These are phyloP conservation scores for Reticulitermes speratus DNA, from an alignment of 1,140 invertebrate species.

Conservation along the genomic window DNA sequence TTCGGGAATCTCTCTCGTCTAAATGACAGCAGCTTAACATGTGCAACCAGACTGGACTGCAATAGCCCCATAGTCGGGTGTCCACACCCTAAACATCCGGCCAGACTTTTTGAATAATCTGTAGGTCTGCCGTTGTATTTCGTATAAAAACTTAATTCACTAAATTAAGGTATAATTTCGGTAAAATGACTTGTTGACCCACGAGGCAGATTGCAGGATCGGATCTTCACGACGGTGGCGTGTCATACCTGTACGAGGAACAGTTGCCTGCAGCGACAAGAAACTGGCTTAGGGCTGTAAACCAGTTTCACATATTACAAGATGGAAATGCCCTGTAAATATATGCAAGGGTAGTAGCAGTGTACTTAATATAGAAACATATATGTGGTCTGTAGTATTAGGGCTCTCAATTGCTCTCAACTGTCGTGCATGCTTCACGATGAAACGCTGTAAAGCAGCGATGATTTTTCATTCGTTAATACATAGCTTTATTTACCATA, in stretches of 20 bases:
- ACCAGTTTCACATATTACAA: neutral
- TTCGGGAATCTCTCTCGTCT: no score
- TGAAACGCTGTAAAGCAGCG: neutral
- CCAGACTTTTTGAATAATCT: no score
- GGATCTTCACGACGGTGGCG: neutral
- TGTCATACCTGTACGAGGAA: neutral
- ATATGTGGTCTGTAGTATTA: neutral
- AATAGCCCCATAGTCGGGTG: no score
- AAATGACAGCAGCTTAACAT: no score
- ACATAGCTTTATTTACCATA: neutral
- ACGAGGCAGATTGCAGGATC: neutral
- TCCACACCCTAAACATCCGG: no score
- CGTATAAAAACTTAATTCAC: no score
- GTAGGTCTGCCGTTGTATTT: no score
- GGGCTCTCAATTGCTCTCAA: neutral
- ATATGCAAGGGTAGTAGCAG: neutral
- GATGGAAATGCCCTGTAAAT: neutral
- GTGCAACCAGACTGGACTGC: no score
- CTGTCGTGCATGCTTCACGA: neutral
- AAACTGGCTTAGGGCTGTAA: neutral
- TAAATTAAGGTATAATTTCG: no score
- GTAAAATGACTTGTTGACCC: no score
- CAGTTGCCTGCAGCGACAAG: neutral
- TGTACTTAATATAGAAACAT: neutral
- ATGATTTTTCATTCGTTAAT: neutral